Conservation (phyloP, 2,113 vertebrate species). For the Bos javanicus region DNA sequence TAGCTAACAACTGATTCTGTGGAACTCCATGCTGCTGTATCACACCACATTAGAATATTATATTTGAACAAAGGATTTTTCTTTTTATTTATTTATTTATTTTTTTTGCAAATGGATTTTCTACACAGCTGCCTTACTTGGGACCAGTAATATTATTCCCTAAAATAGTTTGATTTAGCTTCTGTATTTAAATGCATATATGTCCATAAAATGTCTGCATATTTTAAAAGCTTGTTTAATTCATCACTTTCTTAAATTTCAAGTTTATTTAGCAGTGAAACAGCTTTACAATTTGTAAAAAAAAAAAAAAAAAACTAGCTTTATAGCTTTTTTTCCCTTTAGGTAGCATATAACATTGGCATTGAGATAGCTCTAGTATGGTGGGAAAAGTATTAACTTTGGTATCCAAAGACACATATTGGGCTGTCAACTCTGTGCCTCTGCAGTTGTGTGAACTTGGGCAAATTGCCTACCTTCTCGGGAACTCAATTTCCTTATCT, state of each 20-base stretch:
- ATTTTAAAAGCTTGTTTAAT: background rate
- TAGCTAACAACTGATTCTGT: background rate
- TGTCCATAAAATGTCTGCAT: background rate
- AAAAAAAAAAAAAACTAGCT: background rate
- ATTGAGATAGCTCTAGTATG: background rate
- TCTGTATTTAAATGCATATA: background rate
- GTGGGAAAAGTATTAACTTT: background rate
- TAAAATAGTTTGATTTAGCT: background rate
- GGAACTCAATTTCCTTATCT: background rate
- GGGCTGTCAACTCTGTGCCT: background rate
- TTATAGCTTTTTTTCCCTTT: background rate
- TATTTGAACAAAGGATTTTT: constrained; percentile 17
- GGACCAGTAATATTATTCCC: background rate
- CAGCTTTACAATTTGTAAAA: background rate
- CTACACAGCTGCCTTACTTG: background rate
- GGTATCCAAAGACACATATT: background rate
- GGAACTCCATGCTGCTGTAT: background rate
- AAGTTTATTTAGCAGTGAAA: background rate
- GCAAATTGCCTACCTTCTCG: background rate
- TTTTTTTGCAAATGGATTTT: background rate
- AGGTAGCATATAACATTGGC: background rate
- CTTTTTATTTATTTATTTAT: too few relatives aligned
- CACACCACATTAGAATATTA: background rate
- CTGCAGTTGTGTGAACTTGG: background rate
- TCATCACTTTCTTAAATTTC: background rate